A percentile compares a stretch with the other conserved stretches of the same genome.
Conservation (phyloP, 1,140 invertebrate species). For the Drosophila sulfurigaster region DNA sequence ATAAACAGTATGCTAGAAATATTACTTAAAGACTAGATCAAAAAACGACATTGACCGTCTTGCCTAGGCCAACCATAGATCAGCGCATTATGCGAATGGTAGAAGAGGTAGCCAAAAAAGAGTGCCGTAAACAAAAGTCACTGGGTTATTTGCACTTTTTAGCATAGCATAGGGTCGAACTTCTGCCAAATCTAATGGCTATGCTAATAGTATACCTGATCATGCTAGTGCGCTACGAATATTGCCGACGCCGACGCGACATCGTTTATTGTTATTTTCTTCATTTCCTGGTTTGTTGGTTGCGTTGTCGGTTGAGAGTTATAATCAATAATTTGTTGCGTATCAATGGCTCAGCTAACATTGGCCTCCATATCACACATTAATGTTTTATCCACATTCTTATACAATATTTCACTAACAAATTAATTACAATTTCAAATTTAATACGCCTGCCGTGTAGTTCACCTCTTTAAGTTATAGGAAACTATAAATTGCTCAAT, state of each 20-base stretch:
- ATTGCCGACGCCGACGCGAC: slow-evolving; percentile 31
- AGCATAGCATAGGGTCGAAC: slow-evolving; percentile 59
- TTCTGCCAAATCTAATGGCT: slow-evolving; percentile 45
- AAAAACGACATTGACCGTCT: slow-evolving; percentile 83
- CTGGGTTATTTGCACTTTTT: slow-evolving; percentile 73
- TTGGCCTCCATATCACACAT: slow-evolving; percentile 67
- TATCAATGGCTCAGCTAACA: slow-evolving; percentile 58
- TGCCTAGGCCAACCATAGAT: slow-evolving; percentile 42
- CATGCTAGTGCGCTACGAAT: slow-evolving; percentile 29
- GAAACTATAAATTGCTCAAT: no score
- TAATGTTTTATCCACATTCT: slow-evolving; percentile 10
- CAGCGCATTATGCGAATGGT: slow-evolving; percentile 22
- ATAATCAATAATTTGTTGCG: slow-evolving; percentile 65
- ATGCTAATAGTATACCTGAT: slow-evolving; percentile 36
- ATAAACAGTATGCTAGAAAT: slow-evolving; percentile 59
- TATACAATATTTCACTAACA: slow-evolving; percentile 5
- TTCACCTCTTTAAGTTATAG: background rate
- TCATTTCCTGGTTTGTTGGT: slow-evolving; percentile 71
- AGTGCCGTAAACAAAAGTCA: slow-evolving; percentile 55
- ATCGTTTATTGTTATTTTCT: slow-evolving; percentile 69
- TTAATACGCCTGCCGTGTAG: background rate
- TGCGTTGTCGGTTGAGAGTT: slow-evolving; percentile 59
- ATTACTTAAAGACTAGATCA: slow-evolving; percentile 74
- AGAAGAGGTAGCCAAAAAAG: slow-evolving; percentile 45
- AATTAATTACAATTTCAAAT: slow-evolving; percentile 11